Conservation (phyloP, 2,888 invertebrate genomes). For the Orthosia cruda region DNA sequence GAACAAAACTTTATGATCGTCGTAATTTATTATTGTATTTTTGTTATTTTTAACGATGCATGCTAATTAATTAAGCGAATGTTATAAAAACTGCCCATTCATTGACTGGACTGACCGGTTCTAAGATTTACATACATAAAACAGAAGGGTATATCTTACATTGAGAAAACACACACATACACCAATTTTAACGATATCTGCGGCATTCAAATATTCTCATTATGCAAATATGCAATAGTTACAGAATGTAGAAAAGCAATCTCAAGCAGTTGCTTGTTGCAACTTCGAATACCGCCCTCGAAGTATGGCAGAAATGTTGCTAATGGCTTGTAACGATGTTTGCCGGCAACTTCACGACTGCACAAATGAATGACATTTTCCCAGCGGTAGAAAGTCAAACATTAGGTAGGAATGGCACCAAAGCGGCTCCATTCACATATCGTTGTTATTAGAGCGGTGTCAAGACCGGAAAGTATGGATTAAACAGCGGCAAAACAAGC, state of each 20-base stretch:
- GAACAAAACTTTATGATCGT: slow-evolving; percentile 73
- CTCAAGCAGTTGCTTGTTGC: slow-evolving; percentile 65
- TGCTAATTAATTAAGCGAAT: slow-evolving; percentile 73
- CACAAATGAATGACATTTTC: slow-evolving; percentile 88
- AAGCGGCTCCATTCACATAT: slow-evolving; percentile 83
- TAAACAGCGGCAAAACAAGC: slow-evolving; percentile 84
- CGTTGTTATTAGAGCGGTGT: slow-evolving; percentile 85
- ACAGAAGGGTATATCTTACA: slow-evolving; percentile 56
- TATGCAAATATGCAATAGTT: slow-evolving; percentile 76
- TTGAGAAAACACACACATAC: slow-evolving; percentile 57
- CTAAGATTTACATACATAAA: slow-evolving; percentile 65
- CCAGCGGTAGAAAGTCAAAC: slow-evolving; percentile 88
- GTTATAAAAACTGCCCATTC: slow-evolving; percentile 73
- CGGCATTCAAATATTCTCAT: slow-evolving; percentile 71
- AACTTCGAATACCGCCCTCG: slow-evolving; percentile 73
- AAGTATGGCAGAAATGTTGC: slow-evolving; percentile 82
- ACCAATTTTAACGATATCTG: slow-evolving; percentile 64
- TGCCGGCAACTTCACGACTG: slow-evolving; percentile 78
- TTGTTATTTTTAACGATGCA: slow-evolving; percentile 73
- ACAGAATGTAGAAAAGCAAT: slow-evolving; percentile 76
- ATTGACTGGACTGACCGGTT: slow-evolving; percentile 70
- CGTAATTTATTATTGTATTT: slow-evolving; percentile 74
- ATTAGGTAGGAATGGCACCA: slow-evolving; percentile 84
- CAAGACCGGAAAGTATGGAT: slow-evolving; percentile 85
- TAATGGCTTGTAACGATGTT: slow-evolving; percentile 83